Evolutionary conservation across 2,888 invertebrate species (phyloP), one percentile per base, ranked within the genome.

Genomic region (Sicus ferrugineus): DNA sequence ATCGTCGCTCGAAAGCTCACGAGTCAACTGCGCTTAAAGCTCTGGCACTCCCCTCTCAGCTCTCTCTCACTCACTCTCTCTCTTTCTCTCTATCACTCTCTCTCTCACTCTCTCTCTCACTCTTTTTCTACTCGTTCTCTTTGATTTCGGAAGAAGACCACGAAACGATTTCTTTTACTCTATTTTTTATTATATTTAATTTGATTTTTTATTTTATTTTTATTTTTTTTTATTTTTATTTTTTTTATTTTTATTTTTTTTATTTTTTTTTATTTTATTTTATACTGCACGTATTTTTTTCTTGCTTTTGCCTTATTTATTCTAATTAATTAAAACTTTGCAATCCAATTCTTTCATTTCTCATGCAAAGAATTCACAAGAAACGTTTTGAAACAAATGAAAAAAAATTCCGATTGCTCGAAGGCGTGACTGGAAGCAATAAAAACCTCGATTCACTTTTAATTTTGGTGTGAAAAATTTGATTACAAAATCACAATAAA

Each of bases 401-500:
- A 42, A 16, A 9, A 42, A 42, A 9, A 42, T 3, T 42, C 3
- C 14, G n/a, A 42, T 11, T 28, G 16, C 9, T 28, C 5, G 16
- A 54, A 42, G 1, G 14, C 42, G n/a, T n/a, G 42, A 1, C 42
- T n/a, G n/a, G 14, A 9, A 42, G 4, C 14, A 16, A n/a, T n/a
- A 42, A 42, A 1, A 42, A 54, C 2, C 54, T 16, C 4, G 26
- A 54, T 21, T 21, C 2, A 50, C 14, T 54, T 54, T 54, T 28
- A 21, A 54, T 54, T 26, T 21, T 23, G 7, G 23, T 23, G 54
- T 54, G 54, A 54, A 54, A 54, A 54, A 23, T 54, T 6, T 14
- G 28, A 54, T 54, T 54, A 28, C 54, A 21, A 54, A 54, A 54
- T 54, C 14, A 26, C 26, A 54, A 54, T 54, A 28, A 54, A 54